phyloP scores from a whole-genome alignment of 2,797 vertebrate genomes.

The Odontamblyopus rebecca region DNA sequence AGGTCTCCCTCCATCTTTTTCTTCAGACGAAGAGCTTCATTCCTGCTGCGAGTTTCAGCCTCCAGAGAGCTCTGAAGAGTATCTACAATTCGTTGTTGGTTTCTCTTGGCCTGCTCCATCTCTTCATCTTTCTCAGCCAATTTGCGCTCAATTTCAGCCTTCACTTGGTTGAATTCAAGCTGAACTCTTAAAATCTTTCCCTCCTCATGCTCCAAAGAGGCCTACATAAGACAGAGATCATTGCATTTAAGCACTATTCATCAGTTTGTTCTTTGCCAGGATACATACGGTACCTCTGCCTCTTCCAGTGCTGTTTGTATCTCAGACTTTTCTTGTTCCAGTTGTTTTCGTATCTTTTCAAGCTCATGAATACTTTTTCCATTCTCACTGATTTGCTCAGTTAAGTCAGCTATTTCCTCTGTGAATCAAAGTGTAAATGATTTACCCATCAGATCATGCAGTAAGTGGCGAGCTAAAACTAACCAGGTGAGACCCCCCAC shows the following conservation, averaged over 20 bases:
- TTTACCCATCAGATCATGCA: background rate
- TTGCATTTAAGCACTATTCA: background rate
- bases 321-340: constrained; percentile 87
- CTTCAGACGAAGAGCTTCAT: constrained; percentile 79
- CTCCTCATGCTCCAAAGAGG: constrained; percentile 85
- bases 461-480: no score
- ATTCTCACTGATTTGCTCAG: constrained; percentile 76
- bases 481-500: no score
- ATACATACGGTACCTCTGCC: constrained; percentile 76
- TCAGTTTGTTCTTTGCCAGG: background rate
- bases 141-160: constrained; percentile 87
- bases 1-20: constrained; percentile 90
- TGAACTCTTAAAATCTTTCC: constrained; percentile 87
- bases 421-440: background rate
- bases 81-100: constrained; percentile 83
- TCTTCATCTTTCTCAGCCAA: constrained; percentile 89
- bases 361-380: constrained; percentile 85
- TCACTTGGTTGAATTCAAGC: constrained; percentile 86
- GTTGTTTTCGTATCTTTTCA: constrained; percentile 82
- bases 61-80: constrained; percentile 81
- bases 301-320: constrained; percentile 88
- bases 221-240: constrained; percentile 46
- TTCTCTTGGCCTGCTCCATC: constrained; percentile 89
- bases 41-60: constrained; percentile 77
- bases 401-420: constrained; percentile 80